Conservation (phyloP, 1,140 invertebrate species). For the Coelopa frigida region DNA sequence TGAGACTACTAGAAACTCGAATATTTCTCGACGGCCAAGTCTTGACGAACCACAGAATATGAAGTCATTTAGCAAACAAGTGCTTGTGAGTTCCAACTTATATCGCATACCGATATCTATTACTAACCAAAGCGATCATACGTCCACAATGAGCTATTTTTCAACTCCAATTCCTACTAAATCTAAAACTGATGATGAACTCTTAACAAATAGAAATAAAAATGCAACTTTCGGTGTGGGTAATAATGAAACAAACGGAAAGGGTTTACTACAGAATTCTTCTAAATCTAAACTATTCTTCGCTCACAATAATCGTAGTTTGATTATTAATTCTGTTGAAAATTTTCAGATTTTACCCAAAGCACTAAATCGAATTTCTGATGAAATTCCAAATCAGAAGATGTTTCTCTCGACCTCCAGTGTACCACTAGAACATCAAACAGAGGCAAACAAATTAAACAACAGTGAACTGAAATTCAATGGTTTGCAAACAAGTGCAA, state of each 20-base stretch:
- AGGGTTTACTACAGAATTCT: background rate
- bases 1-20: background rate
- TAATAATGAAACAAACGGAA: background rate
- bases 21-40: constrained; percentile 19
- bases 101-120: constrained; percentile 37
- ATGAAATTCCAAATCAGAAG: constrained; percentile 12
- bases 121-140: constrained; percentile 15
- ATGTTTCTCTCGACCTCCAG: background rate
- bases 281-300: constrained; percentile 5
- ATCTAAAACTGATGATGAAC: background rate
- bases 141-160: background rate
- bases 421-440: constrained; percentile 10
- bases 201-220: constrained; percentile 3
- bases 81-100: constrained; percentile 40
- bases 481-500: constrained; percentile 7
- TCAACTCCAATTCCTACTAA: constrained; percentile 15
- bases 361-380: constrained; percentile 15
- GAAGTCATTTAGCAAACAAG: constrained; percentile 40
- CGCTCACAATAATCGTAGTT: constrained; percentile 25
- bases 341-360: constrained; percentile 45
- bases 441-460: constrained; percentile 5
- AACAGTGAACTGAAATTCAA: background rate
- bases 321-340: constrained; percentile 45
- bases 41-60: constrained; percentile 33
- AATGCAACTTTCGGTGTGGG: background rate